phyloP scores from a whole-genome alignment of 2,113 vertebrate genomes.

The Neomonachus schauinslandi region DNA sequence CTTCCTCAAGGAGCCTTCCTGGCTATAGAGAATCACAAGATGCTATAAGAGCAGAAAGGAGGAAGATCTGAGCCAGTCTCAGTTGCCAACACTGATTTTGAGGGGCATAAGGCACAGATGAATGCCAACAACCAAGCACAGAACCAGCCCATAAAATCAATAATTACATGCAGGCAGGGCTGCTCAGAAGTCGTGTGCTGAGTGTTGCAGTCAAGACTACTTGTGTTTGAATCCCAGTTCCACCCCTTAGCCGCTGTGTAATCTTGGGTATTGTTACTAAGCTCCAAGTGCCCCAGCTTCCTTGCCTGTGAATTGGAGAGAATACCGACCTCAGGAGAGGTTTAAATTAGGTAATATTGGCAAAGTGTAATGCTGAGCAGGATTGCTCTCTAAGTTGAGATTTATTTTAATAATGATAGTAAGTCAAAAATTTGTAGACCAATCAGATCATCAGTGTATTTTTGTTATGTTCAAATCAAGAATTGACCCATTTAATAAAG shows the following conservation, averaged over 20 bases:
- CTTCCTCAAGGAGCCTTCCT: neutral
- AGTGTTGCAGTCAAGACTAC: neutral
- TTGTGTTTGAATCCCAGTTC: neutral
- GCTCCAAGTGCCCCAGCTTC: neutral
- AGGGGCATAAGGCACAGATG: neutral
- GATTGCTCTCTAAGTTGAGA: neutral
- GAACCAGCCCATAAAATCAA: neutral
- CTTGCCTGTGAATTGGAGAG: neutral
- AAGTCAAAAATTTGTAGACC: neutral
- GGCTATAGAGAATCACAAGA: neutral
- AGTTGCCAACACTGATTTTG: neutral
- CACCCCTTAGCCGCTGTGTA: neutral
- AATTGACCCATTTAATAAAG: neutral
- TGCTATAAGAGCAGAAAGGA: neutral
- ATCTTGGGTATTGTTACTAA: neutral
- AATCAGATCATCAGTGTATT: neutral
- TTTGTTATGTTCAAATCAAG: conserved; percentile 13
- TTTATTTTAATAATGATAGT: neutral
- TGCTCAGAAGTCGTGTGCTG: neutral
- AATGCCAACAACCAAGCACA: neutral
- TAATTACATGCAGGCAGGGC: neutral
- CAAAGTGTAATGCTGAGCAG: neutral
- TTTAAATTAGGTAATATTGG: neutral
- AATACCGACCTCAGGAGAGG: neutral
- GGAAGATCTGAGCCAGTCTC: neutral